Base-by-base conservation (phyloP, 2,888 invertebrate genomes). In the Protodeltote pygarga region DNA sequence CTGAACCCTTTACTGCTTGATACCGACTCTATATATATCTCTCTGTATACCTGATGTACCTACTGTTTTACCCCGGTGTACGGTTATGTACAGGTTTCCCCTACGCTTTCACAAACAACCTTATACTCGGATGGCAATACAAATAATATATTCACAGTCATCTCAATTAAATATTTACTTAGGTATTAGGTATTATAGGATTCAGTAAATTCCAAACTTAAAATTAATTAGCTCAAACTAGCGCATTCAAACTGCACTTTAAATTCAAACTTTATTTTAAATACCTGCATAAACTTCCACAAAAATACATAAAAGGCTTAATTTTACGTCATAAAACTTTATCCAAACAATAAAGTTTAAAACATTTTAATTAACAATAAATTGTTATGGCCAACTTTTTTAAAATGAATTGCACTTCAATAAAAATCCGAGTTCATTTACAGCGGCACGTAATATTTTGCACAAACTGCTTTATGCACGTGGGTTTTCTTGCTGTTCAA, bases 321-420 rank as follows among this genome's bases (percentile, higher is more conserved):
- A 73, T 75, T 76, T 73, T 57, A 55, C 67, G 54, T 68, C 52
- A 71, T 81, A 76, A 78, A 79, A 64, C 34, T 71, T 75, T 73
- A 75, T 62, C 33, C 46, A 58, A 50, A 59, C 52, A 64, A 72
- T 75, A 76, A 75, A 75, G 14, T 60, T 58, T 65, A 68, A 75
- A 71, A 46, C 68, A 65, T 74, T 77, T 72, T 73, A 77, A 80
- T 79, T 73, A 67, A 64, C 61, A 70, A 71, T 66, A 69, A 73
- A 75, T 28, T 41, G 19, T 33, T 61, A 49, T 27, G 17, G 48
- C 49, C 52, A 24, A 11, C 47, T 39, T 49, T 49, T 31, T 44
- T 50, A 46, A 44, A 29, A 31, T 25, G 27, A 33, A 64, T 61
- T 65, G 44, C 65, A 35, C 39, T 50, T 27, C 20, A 29, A 38